Conservation (phyloP, 2,888 invertebrate species). For the Sericinus montela region DNA sequence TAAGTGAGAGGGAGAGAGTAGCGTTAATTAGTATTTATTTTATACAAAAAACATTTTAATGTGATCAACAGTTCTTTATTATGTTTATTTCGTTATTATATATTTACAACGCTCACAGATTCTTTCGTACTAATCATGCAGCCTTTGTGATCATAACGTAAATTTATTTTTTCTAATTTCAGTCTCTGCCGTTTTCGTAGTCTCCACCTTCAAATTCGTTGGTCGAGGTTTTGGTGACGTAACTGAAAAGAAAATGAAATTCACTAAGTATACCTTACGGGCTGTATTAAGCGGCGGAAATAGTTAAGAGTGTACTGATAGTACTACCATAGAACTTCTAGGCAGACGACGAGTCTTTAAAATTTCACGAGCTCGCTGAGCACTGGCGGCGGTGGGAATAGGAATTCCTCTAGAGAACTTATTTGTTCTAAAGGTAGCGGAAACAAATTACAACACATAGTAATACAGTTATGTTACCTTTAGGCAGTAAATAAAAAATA, state of each 20-base stretch:
- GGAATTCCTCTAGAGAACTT: constrained; percentile 64
- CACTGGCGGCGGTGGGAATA: constrained; percentile 52
- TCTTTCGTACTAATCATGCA: background rate
- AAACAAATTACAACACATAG: constrained; percentile 11
- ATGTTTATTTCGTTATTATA: background rate
- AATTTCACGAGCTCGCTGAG: constrained; percentile 61
- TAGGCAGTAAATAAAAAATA: too few relatives aligned
- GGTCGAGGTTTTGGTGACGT: constrained; percentile 5
- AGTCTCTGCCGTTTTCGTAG: constrained; percentile 8
- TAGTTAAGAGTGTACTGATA: too few relatives aligned
- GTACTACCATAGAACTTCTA: too few relatives aligned
- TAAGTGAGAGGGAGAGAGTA: too few relatives aligned
- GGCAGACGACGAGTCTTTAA: too few relatives aligned
- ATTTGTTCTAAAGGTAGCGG: constrained; percentile 67
- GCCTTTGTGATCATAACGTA: background rate
- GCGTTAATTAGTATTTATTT: constrained; percentile 14
- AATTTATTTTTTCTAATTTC: constrained; percentile 12
- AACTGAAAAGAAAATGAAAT: too few relatives aligned
- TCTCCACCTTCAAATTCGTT: background rate
- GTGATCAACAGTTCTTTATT: constrained; percentile 4
- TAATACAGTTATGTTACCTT: too few relatives aligned
- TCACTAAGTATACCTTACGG: too few relatives aligned
- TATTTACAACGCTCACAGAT: constrained; percentile 9
- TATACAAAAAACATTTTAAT: constrained; percentile 15
- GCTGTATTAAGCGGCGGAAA: too few relatives aligned